Base-by-base conservation (phyloP, 1,140 invertebrate species). In the Arion vulgaris region DNA sequence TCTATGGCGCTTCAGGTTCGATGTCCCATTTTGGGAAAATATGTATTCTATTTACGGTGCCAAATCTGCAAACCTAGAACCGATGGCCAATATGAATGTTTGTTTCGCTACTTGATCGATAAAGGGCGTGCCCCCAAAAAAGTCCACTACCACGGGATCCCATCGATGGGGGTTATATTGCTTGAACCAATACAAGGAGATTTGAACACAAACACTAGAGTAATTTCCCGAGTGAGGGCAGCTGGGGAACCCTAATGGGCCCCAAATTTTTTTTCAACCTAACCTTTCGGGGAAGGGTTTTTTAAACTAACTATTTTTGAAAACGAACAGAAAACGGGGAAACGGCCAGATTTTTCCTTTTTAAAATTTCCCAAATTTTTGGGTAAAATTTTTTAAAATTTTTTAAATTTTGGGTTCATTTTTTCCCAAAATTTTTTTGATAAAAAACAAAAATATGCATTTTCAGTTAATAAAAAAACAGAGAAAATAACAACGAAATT, bases 91-190 rank as follows among this genome's bases (percentile, higher is more conserved):
- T 88, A 86, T 66, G 91, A 91, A 53, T 91, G 90, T 82, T 81
- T 92, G 32, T 92, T 90, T 77, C 82, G 90, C 66, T 91, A 91
- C 49, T 81, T 92, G 28, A 87, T 92, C 28, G 89, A 92, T 74
- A 86, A 87, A 81, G 86, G 88, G 51, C 83, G 88, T 19, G 87
- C 87, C 7, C 88, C 87, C 79, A 87, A 89, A 88, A 90, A 34
- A 81, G 86, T 0, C 87, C 89, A 4, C 86, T 91, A 28, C 91
- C 92, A 1, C 62, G 88, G n/a, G 89, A 5, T 91, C 90, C 78
- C 90, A 89, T 69, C 86, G 91, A 38, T 92, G 90, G 90, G n/a
- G 86, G 86, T 38, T 85, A 89, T 73, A 88, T 75, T 92, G 32
- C 80, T 91, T 28, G 91, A 92, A 83, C 92, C 92, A 15, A 82